Base-by-base conservation (phyloP, 2,113 vertebrate genomes). In the Pseudorhombus dupliciocellatus region DNA sequence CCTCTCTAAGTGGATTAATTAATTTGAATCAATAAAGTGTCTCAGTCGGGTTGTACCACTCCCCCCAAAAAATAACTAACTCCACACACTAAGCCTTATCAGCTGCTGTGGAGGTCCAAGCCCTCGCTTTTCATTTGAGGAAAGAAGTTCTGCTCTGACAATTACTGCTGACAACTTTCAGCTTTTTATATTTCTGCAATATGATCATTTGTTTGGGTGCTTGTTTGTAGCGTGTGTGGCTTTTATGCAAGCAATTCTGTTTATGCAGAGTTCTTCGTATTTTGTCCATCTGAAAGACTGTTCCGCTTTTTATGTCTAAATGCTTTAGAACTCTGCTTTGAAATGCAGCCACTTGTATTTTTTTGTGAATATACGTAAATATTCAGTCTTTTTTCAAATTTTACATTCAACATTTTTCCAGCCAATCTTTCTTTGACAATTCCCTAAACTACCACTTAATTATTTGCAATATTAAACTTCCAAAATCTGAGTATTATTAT, bases 1-100 rank as follows among this genome's bases (percentile, higher is more conserved):
- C 87, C 84, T 87, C 86, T 79, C 66, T 93, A 93, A 93, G 86
- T 89, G 89, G 92, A 94, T 93, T 93, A 92, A 94, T 93, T 94
- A 90, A 93, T 93, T 92, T 93, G 80, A 94, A 94, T 93, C 91
- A 94, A 93, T 93, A 92, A 90, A 90, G 81, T 90, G 79, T 85
- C 81, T 89, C 80, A 85, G 87, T 90, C 60, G 70, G 75, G 74
- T 81, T 87, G 80, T 73, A 81, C 76, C 73, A 70, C 34, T 16
- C 21, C 61, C 72, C 75, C 63, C 75, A 56, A 80, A 83, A 83
- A 86, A 81, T 64, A 86, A 90, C 77, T 67, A 86, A 86, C 79
- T 77, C 71, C 24, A 73, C 64, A 87, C 81, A 87, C 81, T 75
- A 83, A 86, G 86, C 73, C 77, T 89, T 91, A 92, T 93, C 89